A percentile compares a stretch with the other conserved stretches of the same genome.
These are phyloP conservation scores for Volucella zonaria DNA, from an alignment of 2,888 invertebrate genomes.

Conservation along the genomic window DNA sequence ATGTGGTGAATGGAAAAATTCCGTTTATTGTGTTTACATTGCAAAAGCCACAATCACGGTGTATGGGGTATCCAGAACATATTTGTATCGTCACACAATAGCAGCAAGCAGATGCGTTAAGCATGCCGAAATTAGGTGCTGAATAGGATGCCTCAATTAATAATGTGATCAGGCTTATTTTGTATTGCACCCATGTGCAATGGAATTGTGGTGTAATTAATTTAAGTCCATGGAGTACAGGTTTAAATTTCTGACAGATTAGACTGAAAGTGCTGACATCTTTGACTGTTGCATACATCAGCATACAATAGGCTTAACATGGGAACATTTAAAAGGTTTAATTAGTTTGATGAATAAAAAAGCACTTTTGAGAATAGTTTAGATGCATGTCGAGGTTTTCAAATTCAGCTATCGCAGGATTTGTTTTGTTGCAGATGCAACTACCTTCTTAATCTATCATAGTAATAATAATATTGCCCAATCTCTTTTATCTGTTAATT, in stretches of 20 bases:
- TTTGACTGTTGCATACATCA: background rate
- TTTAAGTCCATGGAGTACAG: background rate
- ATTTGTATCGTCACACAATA: conserved; percentile 26
- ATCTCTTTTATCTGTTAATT: too few relatives aligned
- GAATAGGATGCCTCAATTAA: conserved; percentile 41
- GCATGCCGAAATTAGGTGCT: conserved; percentile 54
- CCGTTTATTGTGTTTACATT: conserved; percentile 32
- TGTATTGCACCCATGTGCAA: conserved; percentile 5
- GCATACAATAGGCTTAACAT: too few relatives aligned
- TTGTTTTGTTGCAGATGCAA: too few relatives aligned
- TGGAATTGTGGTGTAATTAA: conserved; percentile 13
- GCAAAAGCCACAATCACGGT: conserved; percentile 27
- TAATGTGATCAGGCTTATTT: conserved; percentile 39
- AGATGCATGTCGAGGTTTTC: too few relatives aligned
- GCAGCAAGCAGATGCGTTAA: conserved; percentile 30
- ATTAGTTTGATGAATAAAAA: too few relatives aligned
- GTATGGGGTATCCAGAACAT: background rate
- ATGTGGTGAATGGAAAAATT: conserved; percentile 17
- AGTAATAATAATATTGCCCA: too few relatives aligned
- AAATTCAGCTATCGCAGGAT: too few relatives aligned
- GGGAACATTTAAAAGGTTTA: too few relatives aligned
- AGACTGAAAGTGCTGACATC: background rate
- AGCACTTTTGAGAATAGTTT: too few relatives aligned
- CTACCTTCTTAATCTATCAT: too few relatives aligned
- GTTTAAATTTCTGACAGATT: background rate